A percentile compares a stretch with the other conserved stretches of the same genome.
Conservation (phyloP, 2,888 invertebrate species). For the Chrysodeixis includens region DNA sequence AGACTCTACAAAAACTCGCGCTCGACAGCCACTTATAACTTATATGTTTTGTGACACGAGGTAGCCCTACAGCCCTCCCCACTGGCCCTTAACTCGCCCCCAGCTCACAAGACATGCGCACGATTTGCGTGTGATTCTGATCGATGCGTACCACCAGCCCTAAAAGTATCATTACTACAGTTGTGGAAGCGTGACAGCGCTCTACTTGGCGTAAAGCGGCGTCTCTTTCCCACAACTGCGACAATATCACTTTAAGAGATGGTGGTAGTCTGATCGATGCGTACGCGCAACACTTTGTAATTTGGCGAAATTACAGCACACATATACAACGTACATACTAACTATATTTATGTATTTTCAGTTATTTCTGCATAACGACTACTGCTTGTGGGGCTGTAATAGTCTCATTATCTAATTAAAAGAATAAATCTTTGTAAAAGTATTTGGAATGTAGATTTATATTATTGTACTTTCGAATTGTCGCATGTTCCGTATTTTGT, state of each 20-base stretch:
- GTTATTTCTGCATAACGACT: conserved; percentile 18
- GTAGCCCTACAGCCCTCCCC: conserved; percentile 42
- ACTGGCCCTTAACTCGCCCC: conserved; percentile 20
- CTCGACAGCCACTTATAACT: too few species aligned
- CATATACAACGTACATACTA: background rate
- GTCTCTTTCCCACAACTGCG: too few species aligned
- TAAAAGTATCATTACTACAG: too few species aligned
- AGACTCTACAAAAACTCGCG: too few species aligned
- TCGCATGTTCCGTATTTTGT: conserved; percentile 6
- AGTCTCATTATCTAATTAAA: conserved; percentile 24
- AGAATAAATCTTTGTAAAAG: conserved; percentile 28
- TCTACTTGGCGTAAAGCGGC: too few species aligned
- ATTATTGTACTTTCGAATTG: conserved; percentile 5
- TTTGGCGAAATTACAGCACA: conserved; percentile 56
- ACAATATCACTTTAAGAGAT: too few species aligned
- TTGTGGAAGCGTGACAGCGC: too few species aligned
- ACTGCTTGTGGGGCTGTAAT: conserved; percentile 10
- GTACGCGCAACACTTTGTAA: conserved; percentile 58
- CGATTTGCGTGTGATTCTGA: conserved; percentile 75
- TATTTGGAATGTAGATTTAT: conserved; percentile 28
- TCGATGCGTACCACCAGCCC: conserved; percentile 60
- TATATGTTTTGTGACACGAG: conserved; percentile 34
- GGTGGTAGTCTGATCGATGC: conserved; percentile 66
- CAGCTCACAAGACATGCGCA: conserved; percentile 62
- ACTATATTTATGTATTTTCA: background rate